phyloP scores from a whole-genome alignment of 2,113 vertebrate species.

The Mus spicilegus region DNA sequence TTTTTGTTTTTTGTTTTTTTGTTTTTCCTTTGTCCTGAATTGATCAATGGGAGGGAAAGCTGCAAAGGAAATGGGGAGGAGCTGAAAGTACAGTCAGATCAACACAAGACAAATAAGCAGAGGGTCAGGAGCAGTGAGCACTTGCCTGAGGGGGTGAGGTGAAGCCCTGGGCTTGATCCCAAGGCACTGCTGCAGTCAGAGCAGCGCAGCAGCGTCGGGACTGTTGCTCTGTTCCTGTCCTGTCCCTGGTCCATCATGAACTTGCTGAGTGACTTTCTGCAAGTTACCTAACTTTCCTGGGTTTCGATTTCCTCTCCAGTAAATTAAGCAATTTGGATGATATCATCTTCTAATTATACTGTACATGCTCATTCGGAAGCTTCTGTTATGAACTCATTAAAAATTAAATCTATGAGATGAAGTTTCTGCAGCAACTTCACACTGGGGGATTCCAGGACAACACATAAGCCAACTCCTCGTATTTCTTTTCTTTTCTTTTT shows the following conservation, averaged over 20 bases:
- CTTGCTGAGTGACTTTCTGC: slow-evolving; percentile 47
- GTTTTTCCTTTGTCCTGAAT: slow-evolving; percentile 38
- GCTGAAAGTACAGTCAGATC: not conserved
- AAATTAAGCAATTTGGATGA: slow-evolving; percentile 46
- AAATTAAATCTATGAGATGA: too few relatives aligned
- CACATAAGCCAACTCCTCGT: not conserved
- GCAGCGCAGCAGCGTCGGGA: not conserved
- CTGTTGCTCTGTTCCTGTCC: not conserved
- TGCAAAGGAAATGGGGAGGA: not conserved
- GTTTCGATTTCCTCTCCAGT: slow-evolving; percentile 54
- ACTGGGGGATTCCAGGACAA: not conserved
- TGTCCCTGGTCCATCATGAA: not conserved
- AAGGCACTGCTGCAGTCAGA: not conserved
- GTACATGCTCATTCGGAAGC: not conserved
- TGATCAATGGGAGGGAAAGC: not conserved
- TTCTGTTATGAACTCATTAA: not conserved
- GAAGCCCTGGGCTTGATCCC: not conserved
- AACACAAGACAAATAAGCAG: not conserved
- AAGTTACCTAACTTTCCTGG: slow-evolving; percentile 35
- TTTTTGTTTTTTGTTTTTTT: slow-evolving; percentile 7
- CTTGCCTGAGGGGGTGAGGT: not conserved
- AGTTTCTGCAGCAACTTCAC: slow-evolving; percentile 21
- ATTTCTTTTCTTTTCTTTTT: not conserved
- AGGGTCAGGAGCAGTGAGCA: not conserved
- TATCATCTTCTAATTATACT: slow-evolving; percentile 21